Evolutionary conservation across 2,888 invertebrate genomes (phyloP).

Genomic region (Carcina quercana): DNA sequence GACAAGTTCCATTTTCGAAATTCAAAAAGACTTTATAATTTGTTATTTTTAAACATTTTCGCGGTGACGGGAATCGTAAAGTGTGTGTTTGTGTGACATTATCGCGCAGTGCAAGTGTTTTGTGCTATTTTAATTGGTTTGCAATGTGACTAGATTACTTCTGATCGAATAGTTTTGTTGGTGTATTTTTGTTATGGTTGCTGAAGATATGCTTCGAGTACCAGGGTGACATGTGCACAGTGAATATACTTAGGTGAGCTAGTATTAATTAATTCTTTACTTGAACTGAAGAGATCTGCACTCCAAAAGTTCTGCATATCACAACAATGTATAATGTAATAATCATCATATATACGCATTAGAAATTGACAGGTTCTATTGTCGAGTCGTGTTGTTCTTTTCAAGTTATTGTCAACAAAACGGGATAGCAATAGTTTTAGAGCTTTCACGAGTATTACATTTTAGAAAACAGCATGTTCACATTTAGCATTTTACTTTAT

Average conservation of each 20-base stretch:
- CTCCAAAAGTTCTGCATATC: background rate
- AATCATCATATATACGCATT: background rate
- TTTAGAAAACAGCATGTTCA: too few relatives aligned
- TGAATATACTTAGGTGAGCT: too few relatives aligned
- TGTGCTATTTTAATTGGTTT: background rate
- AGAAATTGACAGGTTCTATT: too few relatives aligned
- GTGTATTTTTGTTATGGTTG: conserved; percentile 5
- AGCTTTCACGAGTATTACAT: too few relatives aligned
- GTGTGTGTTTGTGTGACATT: conserved; percentile 4
- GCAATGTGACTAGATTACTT: conserved; percentile 3
- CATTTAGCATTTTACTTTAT: too few relatives aligned
- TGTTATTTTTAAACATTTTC: conserved; percentile 2
- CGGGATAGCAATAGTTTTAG: too few relatives aligned
- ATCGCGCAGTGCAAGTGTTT: conserved; percentile 1
- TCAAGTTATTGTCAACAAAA: too few relatives aligned
- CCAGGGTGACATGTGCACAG: conserved; percentile 3
- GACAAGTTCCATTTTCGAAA: conserved; percentile 8
- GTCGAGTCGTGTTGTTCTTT: too few relatives aligned
- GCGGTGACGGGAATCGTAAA: background rate
- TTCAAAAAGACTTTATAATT: conserved; percentile 1
- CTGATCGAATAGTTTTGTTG: conserved; percentile 1
- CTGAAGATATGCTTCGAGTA: conserved; percentile 2
- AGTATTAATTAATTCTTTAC: too few relatives aligned
- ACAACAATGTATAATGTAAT: background rate
- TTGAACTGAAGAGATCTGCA: too few relatives aligned